Percentiles rank a stretch among this genome's conserved stretches.
Evolutionary conservation across 1,140 invertebrate genomes (phyloP).

Genomic region (Lasioglossum albipes): DNA sequence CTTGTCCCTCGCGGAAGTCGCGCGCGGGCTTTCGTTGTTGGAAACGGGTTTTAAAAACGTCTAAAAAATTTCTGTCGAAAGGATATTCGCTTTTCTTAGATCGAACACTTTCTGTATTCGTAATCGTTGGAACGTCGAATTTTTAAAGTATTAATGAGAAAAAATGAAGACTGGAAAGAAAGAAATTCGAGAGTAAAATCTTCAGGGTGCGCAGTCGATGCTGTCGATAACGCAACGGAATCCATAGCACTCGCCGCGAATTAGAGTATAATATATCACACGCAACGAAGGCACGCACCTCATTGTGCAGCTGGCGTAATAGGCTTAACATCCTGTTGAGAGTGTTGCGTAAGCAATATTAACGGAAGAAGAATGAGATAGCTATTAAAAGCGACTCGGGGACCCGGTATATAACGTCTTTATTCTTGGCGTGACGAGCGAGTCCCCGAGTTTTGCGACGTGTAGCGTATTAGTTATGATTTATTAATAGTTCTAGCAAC

Average conservation of each 20-base stretch:
- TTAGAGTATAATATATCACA: neutral
- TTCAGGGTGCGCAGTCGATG: neutral
- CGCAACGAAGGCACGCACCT: slow-evolving; percentile 5
- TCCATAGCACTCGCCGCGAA: neutral
- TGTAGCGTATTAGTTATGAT: slow-evolving; percentile 55
- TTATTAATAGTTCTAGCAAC: slow-evolving; percentile 49
- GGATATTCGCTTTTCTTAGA: too few relatives aligned
- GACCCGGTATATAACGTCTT: slow-evolving; percentile 21
- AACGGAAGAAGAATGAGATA: slow-evolving; percentile 45
- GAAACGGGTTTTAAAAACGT: too few relatives aligned
- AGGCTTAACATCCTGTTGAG: slow-evolving; percentile 20
- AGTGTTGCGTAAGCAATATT: slow-evolving; percentile 38
- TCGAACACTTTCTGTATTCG: too few relatives aligned
- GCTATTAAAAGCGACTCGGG: slow-evolving; percentile 50
- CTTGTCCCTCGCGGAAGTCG: too few relatives aligned
- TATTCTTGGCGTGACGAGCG: slow-evolving; percentile 45
- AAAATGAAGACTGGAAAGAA: too few relatives aligned
- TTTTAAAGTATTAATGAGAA: too few relatives aligned
- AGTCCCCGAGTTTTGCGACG: slow-evolving; percentile 25
- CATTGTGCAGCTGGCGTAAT: slow-evolving; percentile 4
- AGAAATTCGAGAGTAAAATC: neutral
- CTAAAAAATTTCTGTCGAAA: too few relatives aligned
- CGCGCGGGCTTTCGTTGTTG: too few relatives aligned
- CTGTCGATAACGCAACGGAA: neutral
- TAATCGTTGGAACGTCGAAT: too few relatives aligned